phyloP scores from a whole-genome alignment of 2,888 invertebrate species.

The Diachrysia chrysitis region DNA sequence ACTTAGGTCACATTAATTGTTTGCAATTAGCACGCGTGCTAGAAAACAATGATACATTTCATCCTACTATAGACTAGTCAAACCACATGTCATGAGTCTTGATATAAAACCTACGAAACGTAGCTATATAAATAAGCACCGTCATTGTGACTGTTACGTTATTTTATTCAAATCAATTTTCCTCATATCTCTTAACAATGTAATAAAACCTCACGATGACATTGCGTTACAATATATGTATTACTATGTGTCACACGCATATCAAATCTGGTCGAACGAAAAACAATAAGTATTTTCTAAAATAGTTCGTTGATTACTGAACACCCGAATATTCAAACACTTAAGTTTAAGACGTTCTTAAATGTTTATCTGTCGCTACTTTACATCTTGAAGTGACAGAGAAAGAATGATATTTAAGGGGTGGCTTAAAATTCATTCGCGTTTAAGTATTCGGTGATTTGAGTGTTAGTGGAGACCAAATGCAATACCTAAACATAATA shows the following conservation, averaged over 20 bases:
- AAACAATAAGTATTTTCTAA: neutral
- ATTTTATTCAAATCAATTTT: constrained; percentile 2
- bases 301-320: neutral
- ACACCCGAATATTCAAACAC: too few relatives aligned
- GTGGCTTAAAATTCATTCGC: too few relatives aligned
- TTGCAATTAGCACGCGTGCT: neutral
- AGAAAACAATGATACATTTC: neutral
- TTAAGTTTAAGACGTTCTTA: too few relatives aligned
- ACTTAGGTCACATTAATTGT: neutral
- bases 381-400: too few relatives aligned
- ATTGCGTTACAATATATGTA: neutral
- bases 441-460: too few relatives aligned
- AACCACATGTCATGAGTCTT: neutral
- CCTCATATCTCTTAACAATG: neutral
- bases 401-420: too few relatives aligned
- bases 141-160: neutral
- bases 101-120: neutral
- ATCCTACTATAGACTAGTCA: neutral
- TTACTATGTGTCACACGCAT: neutral
- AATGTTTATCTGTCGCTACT: too few relatives aligned
- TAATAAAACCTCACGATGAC: neutral
- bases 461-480: constrained; percentile 17
- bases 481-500: constrained; percentile 21
- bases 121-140: constrained; percentile 2
- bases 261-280: neutral